These are phyloP conservation scores for Drosophila percnosoma DNA, from an alignment of 2,888 invertebrate species.

Conservation along the genomic window DNA sequence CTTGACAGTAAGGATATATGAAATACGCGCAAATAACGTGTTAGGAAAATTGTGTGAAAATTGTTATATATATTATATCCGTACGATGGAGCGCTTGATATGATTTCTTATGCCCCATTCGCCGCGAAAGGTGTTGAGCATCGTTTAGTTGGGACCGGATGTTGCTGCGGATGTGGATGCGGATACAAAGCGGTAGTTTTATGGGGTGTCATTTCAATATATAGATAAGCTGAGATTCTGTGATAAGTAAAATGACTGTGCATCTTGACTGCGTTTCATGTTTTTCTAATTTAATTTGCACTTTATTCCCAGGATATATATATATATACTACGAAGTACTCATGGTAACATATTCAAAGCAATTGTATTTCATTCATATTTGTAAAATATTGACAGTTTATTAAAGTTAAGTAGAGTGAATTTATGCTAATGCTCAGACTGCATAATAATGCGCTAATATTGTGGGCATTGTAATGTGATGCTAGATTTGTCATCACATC, in stretches of 20 bases:
- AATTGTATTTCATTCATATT: not conserved
- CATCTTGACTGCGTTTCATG: not conserved
- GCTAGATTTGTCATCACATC: not conserved
- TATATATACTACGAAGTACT: not conserved
- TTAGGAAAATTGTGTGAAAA: conserved; percentile 79
- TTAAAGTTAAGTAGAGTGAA: not conserved
- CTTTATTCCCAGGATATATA: not conserved
- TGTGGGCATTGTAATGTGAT: not conserved
- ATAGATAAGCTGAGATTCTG: not conserved
- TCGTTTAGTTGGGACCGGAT: conserved; percentile 42
- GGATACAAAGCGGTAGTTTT: conserved; percentile 36
- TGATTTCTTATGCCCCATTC: conserved; percentile 78
- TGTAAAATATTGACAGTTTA: not conserved
- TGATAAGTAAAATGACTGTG: not conserved
- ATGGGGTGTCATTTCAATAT: conserved; percentile 35
- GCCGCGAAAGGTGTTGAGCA: conserved; percentile 69
- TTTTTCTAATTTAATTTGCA: conserved; percentile 1
- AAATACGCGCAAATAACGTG: conserved; percentile 80
- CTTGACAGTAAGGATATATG: conserved; percentile 70
- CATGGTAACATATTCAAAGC: not conserved
- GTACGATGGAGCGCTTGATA: conserved; percentile 65
- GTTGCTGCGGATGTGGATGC: conserved; percentile 20
- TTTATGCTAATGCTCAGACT: not conserved
- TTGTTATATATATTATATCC: conserved; percentile 80
- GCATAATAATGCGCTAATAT: not conserved